Evolutionary conservation across 2,888 invertebrate species (phyloP).

Genomic region (Colostygia pectinataria): DNA sequence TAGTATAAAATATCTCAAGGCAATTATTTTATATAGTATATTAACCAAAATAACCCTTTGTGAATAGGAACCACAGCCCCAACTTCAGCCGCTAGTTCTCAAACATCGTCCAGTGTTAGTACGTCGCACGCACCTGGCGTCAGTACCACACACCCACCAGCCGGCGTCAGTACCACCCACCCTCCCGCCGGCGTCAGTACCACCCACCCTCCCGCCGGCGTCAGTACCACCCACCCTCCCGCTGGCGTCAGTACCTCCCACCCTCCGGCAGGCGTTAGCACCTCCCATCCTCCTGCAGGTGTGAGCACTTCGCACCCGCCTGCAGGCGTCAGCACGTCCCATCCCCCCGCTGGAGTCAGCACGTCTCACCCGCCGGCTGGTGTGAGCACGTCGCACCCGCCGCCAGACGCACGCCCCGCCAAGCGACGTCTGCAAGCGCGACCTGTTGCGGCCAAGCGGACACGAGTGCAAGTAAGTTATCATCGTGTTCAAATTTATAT

Average conservation of each 20-base stretch:
- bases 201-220: conserved; percentile 45
- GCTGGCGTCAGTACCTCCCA: conserved; percentile 49
- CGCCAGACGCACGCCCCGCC: conserved; percentile 62
- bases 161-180: conserved; percentile 51
- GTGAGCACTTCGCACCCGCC: conserved; percentile 42
- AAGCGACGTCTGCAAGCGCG: conserved; percentile 70
- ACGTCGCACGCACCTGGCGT: conserved; percentile 46
- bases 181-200: conserved; percentile 51
- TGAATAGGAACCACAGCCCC: conserved; percentile 38
- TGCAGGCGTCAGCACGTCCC: conserved; percentile 44
- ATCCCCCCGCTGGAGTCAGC: conserved; percentile 47
- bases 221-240: conserved; percentile 46
- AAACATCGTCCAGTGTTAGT: conserved; percentile 52
- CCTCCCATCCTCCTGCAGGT: conserved; percentile 39
- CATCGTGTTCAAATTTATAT: no score
- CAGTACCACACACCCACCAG: conserved; percentile 43
- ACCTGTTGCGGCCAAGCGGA: conserved; percentile 77
- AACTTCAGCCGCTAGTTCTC: conserved; percentile 47
- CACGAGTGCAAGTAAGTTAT: conserved; percentile 74
- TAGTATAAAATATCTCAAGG: no score
- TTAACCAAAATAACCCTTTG: not conserved
- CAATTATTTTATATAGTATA: no score
- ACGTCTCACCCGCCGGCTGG: conserved; percentile 50
- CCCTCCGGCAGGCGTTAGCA: conserved; percentile 45
- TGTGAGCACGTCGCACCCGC: conserved; percentile 62